phyloP scores from a whole-genome alignment of 2,113 vertebrate species.

The Rhabdomys dilectus region DNA sequence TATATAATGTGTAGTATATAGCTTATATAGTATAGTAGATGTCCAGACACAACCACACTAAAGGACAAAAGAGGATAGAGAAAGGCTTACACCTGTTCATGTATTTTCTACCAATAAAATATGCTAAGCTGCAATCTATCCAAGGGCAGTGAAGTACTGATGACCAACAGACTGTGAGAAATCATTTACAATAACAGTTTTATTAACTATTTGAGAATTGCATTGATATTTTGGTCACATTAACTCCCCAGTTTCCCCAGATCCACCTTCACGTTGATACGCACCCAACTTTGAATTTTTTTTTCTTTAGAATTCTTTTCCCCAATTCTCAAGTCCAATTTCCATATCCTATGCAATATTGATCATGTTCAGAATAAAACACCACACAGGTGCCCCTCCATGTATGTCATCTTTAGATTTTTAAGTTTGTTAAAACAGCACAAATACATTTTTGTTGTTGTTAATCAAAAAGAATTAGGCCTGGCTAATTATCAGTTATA shows the following conservation, averaged over 20 bases:
- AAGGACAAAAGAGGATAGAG: not conserved
- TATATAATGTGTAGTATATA: too few relatives aligned
- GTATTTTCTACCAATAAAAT: not conserved
- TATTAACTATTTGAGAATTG: not conserved
- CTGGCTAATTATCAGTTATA: not conserved
- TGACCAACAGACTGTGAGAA: not conserved
- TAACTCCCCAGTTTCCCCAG: not conserved
- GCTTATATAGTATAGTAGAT: not conserved
- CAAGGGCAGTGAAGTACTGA: not conserved
- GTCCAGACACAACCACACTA: not conserved
- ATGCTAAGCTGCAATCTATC: not conserved
- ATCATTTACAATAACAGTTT: not conserved
- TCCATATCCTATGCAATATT: not conserved
- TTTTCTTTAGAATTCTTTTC: not conserved
- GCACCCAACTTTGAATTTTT: not conserved
- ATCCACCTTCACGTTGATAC: not conserved
- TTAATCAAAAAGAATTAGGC: not conserved
- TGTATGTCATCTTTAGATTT: not conserved
- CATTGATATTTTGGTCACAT: not conserved
- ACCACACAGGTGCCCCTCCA: not conserved
- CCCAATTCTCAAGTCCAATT: not conserved
- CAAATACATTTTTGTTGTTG: not conserved
- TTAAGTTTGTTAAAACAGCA: constrained; percentile 20
- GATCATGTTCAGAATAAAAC: constrained; percentile 1
- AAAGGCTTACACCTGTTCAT: not conserved